phyloP scores from a whole-genome alignment of 1,140 invertebrate genomes.

The Pectinophora gossypiella region DNA sequence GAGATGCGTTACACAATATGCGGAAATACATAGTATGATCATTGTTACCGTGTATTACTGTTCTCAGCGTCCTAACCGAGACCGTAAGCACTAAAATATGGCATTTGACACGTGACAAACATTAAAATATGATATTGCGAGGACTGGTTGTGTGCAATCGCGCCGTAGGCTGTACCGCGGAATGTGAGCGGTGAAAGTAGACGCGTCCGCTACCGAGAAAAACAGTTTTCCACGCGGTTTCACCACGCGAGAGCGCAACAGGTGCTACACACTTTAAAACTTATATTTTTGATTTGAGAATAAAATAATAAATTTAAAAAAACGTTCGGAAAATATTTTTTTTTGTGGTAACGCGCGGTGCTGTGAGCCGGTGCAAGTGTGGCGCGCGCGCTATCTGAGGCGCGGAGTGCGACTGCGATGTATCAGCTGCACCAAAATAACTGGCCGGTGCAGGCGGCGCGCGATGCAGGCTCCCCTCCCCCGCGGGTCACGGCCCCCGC shows the following conservation, averaged over 20 bases:
- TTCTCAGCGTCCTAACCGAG: not conserved
- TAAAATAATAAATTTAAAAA: too few species aligned
- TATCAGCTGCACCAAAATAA: conserved; percentile 66
- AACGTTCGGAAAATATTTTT: too few species aligned
- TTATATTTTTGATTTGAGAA: not conserved
- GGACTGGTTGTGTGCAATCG: conserved; percentile 45
- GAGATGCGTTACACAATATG: not conserved
- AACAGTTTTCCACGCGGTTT: conserved; percentile 70
- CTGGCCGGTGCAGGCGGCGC: conserved; percentile 61
- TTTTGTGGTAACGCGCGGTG: too few species aligned
- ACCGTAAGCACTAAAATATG: not conserved
- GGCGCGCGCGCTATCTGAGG: conserved; percentile 52
- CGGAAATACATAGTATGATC: not conserved
- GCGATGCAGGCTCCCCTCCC: conserved; percentile 40
- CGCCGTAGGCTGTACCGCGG: conserved; percentile 29
- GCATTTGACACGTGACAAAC: conserved; percentile 27
- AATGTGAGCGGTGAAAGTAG: conserved; percentile 70
- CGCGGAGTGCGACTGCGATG: conserved; percentile 54
- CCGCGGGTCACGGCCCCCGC: conserved; percentile 14
- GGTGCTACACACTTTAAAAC: conserved; percentile 29
- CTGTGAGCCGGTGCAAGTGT: conserved; percentile 19
- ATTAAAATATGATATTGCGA: conserved; percentile 25
- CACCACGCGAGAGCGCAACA: conserved; percentile 59
- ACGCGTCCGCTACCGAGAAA: conserved; percentile 64
- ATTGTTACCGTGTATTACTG: not conserved